Conservation (phyloP, 2,888 invertebrate species). For the Cataglyphis albicans region DNA sequence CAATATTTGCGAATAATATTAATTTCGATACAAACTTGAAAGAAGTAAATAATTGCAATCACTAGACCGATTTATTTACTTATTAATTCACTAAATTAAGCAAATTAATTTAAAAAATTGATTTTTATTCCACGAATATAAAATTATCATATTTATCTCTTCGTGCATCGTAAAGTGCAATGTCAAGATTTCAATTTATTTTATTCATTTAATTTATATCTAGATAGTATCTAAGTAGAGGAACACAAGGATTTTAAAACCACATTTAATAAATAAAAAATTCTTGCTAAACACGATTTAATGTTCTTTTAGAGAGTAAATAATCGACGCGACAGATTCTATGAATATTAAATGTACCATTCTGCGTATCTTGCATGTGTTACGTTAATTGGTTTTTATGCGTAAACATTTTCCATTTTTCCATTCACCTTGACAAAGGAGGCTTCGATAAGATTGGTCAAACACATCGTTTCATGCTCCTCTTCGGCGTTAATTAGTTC, state of each 20-base stretch:
- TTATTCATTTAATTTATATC: neutral
- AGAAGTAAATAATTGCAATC: slow-evolving; percentile 12
- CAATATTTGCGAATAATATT: neutral
- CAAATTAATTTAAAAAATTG: neutral
- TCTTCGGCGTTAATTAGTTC: slow-evolving; percentile 68
- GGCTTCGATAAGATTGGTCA: slow-evolving; percentile 33
- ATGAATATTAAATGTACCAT: slow-evolving; percentile 40
- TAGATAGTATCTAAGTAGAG: neutral
- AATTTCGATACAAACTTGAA: neutral
- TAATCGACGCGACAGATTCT: slow-evolving; percentile 32
- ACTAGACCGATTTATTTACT: neutral
- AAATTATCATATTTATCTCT: neutral
- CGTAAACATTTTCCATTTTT: slow-evolving; percentile 51
- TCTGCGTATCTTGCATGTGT: slow-evolving; percentile 26
- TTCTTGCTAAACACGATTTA: slow-evolving; percentile 30
- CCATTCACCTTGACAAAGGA: slow-evolving; percentile 20
- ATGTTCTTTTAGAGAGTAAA: slow-evolving; percentile 23
- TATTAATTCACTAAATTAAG: neutral
- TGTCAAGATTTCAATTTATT: neutral
- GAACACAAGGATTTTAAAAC: neutral
- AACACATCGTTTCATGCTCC: slow-evolving; percentile 37
- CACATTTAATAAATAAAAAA: slow-evolving; percentile 30
- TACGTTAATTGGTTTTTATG: slow-evolving; percentile 53
- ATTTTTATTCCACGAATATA: neutral
- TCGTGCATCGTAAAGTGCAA: slow-evolving; percentile 4